These are phyloP conservation scores for Drosophila merina DNA, from an alignment of 2,888 invertebrate species.

Conservation along the genomic window DNA sequence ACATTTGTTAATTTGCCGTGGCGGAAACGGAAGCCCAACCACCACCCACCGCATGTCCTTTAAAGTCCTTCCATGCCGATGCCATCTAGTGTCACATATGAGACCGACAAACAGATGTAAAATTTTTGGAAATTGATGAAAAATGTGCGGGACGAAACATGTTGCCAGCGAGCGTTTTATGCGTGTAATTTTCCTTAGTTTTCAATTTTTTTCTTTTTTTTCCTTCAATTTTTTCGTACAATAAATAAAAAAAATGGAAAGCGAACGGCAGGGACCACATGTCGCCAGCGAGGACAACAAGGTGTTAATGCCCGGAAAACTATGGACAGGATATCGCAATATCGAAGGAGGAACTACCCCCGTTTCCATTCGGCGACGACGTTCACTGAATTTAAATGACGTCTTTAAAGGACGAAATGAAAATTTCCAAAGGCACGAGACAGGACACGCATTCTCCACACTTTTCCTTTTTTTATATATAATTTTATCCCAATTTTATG, in stretches of 20 bases:
- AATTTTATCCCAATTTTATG: constrained; percentile 2
- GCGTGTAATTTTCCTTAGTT: background rate
- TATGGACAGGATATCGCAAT: constrained; percentile 31
- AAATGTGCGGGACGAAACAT: constrained; percentile 57
- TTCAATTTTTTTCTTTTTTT: constrained; percentile 22
- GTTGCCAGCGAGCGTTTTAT: constrained; percentile 35
- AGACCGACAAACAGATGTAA: constrained; percentile 30
- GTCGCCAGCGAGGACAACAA: constrained; percentile 52
- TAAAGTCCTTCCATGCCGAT: background rate
- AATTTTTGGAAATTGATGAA: constrained; percentile 42
- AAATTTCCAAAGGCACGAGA: constrained; percentile 58
- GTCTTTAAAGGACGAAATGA: constrained; percentile 49
- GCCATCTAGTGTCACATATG: background rate
- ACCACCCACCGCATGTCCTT: constrained; percentile 37
- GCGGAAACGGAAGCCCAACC: constrained; percentile 41
- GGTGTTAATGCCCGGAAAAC: constrained; percentile 46
- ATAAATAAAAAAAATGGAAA: constrained; percentile 49
- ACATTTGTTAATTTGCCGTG: constrained; percentile 76
- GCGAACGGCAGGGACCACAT: constrained; percentile 36
- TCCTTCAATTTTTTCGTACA: constrained; percentile 55
- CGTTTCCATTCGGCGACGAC: constrained; percentile 33
- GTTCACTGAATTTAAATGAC: constrained; percentile 75
- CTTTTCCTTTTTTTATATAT: constrained; percentile 64
- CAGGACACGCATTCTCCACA: constrained; percentile 50
- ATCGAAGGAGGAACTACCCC: constrained; percentile 69